Evolutionary conservation across 2,797 vertebrate species (phyloP).

Genomic region (Phataginus tetradactyla): DNA sequence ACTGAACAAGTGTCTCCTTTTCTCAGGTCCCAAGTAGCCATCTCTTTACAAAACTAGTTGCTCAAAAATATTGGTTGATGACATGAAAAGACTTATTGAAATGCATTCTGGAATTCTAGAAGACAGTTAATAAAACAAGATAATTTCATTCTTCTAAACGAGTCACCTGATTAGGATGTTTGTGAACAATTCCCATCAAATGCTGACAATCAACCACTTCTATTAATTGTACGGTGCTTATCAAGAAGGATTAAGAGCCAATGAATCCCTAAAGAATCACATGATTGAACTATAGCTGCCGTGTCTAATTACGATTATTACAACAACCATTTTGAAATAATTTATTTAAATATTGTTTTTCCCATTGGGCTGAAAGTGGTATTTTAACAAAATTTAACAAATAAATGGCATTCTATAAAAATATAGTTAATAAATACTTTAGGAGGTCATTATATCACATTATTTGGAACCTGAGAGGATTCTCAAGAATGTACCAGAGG

Average conservation of each 20-base stretch:
- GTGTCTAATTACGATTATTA: constrained; percentile 21
- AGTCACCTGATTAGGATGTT: constrained; percentile 39
- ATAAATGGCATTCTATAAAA: background rate
- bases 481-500: background rate
- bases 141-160: constrained; percentile 24
- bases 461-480: background rate
- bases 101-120: background rate
- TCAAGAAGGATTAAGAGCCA: background rate
- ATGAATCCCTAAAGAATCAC: background rate
- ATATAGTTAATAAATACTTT: background rate
- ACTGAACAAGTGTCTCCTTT: background rate
- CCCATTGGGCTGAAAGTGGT: background rate
- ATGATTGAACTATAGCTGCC: background rate
- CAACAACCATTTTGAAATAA: background rate
- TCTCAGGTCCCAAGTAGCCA: background rate
- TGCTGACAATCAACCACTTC: background rate
- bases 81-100: background rate
- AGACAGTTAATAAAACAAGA: constrained; percentile 44
- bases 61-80: background rate
- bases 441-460: background rate
- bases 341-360: constrained; percentile 19
- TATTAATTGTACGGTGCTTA: constrained; percentile 4
- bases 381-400: constrained; percentile 24
- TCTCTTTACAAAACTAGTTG: background rate
- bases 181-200: background rate